phyloP scores from a whole-genome alignment of 2,113 vertebrate genomes.

The Hippopotamus amphibius region DNA sequence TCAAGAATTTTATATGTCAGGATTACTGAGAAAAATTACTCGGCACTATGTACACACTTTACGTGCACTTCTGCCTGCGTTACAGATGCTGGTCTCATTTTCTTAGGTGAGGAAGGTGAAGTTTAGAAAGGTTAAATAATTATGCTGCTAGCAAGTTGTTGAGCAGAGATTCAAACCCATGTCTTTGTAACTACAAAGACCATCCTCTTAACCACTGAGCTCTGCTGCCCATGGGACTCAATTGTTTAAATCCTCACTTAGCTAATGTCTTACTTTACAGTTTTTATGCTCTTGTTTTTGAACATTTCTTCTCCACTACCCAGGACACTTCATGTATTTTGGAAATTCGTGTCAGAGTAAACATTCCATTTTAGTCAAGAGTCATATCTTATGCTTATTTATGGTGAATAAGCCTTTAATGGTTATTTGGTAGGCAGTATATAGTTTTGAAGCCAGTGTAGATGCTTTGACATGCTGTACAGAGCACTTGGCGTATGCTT shows the following conservation, averaged over 20 bases:
- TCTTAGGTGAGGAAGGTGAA: neutral
- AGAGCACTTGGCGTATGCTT: neutral
- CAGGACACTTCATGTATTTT: constrained; percentile 5
- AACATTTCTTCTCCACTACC: neutral
- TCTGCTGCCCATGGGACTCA: neutral
- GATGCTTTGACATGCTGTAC: neutral
- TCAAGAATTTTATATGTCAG: constrained; percentile 39
- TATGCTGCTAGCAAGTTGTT: neutral
- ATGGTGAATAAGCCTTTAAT: neutral
- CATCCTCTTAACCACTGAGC: neutral
- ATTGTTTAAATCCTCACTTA: neutral
- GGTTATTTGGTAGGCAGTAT: neutral
- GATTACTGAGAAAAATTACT: constrained; percentile 30
- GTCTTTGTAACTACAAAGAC: neutral
- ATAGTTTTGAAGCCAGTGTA: neutral
- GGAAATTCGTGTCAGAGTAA: constrained; percentile 33
- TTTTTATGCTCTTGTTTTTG: neutral
- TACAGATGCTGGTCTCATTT: neutral
- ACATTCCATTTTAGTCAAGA: neutral
- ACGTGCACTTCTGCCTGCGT: neutral
- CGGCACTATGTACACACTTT: neutral
- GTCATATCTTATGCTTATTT: neutral
- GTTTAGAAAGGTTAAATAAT: constrained; percentile 13
- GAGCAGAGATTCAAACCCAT: neutral
- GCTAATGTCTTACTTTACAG: neutral